Percentiles rank a stretch among this genome's conserved stretches.
Evolutionary conservation across 2,113 vertebrate species (phyloP).

Genomic region (Leptocoma aspasia): DNA sequence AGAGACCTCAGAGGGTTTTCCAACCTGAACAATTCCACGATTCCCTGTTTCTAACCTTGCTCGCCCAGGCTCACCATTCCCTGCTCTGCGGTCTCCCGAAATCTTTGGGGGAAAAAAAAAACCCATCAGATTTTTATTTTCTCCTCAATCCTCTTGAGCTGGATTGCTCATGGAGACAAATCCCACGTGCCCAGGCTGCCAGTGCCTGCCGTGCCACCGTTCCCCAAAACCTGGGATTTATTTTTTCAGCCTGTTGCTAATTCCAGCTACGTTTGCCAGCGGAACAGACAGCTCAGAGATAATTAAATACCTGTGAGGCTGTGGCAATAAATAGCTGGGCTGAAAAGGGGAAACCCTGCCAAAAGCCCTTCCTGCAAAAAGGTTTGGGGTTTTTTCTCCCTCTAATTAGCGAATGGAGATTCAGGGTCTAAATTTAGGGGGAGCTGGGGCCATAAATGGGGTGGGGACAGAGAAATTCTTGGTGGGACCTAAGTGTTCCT

Average conservation of each 20-base stretch:
- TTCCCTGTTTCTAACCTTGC: background rate
- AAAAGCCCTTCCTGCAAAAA: background rate
- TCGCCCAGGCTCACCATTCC: background rate
- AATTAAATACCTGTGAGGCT: background rate
- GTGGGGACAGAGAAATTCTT: background rate
- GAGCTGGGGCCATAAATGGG: accelerated
- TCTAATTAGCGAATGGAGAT: background rate
- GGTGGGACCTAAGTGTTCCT: background rate
- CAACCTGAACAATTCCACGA: background rate
- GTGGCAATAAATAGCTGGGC: background rate
- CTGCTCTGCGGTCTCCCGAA: background rate
- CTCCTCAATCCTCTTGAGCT: background rate
- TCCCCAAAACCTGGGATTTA: background rate
- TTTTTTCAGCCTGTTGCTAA: background rate
- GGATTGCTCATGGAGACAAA: background rate
- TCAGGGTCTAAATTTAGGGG: accelerated
- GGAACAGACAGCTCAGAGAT: background rate
- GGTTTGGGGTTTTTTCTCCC: background rate
- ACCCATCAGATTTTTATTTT: background rate
- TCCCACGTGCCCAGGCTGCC: background rate
- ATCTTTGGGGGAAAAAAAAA: background rate
- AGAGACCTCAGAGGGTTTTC: background rate
- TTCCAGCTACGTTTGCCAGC: background rate
- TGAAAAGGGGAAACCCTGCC: background rate
- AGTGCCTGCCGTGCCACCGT: background rate